Percentiles rank a stretch among this genome's conserved stretches.
Evolutionary conservation across 2,113 vertebrate genomes (phyloP).

Genomic region (Eudyptes chrysolophus): DNA sequence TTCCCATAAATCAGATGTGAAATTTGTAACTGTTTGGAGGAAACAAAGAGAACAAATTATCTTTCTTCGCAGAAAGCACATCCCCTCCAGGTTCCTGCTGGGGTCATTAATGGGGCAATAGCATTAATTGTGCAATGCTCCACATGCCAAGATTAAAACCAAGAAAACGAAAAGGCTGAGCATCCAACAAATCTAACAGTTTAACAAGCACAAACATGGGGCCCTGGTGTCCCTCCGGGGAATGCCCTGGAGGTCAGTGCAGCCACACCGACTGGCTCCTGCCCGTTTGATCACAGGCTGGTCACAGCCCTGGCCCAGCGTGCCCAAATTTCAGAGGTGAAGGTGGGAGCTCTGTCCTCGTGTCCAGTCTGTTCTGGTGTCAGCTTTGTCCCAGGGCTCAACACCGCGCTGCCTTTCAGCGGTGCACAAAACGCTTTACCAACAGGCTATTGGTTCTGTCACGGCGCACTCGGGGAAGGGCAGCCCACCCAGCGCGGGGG

Average conservation of each 20-base stretch:
- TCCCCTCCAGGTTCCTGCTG: not conserved
- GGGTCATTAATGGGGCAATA: not conserved
- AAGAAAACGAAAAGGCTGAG: not conserved
- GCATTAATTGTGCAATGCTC: not conserved
- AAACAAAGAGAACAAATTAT: not conserved
- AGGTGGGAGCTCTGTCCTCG: not conserved
- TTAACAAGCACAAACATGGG: not conserved
- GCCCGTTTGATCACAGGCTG: not conserved
- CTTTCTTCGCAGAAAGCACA: not conserved
- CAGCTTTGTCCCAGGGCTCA: not conserved
- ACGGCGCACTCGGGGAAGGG: fast-evolving
- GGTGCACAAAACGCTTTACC: not conserved
- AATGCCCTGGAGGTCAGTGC: not conserved
- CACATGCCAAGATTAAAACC: not conserved
- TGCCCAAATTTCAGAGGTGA: fast-evolving
- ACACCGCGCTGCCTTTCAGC: not conserved
- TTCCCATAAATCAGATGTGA: not conserved
- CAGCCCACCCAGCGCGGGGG: not conserved
- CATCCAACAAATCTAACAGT: not conserved
- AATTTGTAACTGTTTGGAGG: not conserved
- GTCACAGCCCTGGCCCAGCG: not conserved
- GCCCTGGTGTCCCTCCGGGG: not conserved
- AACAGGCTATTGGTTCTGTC: fast-evolving
- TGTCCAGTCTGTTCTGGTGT: not conserved
- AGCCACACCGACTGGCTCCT: not conserved